Evolutionary conservation across 2,113 vertebrate genomes (phyloP), one percentile per base, ranked within the genome.

Genomic region (Zeus faber): DNA sequence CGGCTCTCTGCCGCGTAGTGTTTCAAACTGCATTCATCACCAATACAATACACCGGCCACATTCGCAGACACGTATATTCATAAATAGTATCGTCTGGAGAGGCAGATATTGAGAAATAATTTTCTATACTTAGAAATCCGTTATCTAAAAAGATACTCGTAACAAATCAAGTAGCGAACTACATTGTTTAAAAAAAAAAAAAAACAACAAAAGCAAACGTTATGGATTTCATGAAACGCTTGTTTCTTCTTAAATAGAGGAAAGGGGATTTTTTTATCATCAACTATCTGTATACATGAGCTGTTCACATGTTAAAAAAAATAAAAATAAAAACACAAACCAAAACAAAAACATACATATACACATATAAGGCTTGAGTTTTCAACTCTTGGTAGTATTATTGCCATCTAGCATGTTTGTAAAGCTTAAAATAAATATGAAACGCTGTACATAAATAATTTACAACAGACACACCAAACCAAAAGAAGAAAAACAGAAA

Each of bases 361-460:
- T 76, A 87, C 80, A 87, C 79, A 84, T 72, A 81, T 88, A 90
- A 90, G 88, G 89, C 88, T 86, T 70, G 85, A 88, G 89, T 88
- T 82, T 85, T 84, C 53, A 88, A 89, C 86, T 85, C 85, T 81
- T 74, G 85, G 85, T 86, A 85, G 76, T 85, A 88, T 90, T 91
- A 90, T 91, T 91, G 89, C 89, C 86, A 88, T 87, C 84, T 88
- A 87, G 76, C 74, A 85, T 83, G 80, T 84, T 81, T 86, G 81
- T 89, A 87, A 85, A 88, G 79, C 83, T 89, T 82, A 85, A 91
- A 91, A 89, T 89, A 90, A 90, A 87, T 87, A 90, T 82, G 82
- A 80, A 87, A 85, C 79, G 83, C 84, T 87, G 82, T 88, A 88
- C 84, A 88, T 79, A 76, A 90, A 89, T 90, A 87, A 90, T 82